Base-by-base conservation (phyloP, 2,113 vertebrate species). In the Origma solitaria region DNA sequence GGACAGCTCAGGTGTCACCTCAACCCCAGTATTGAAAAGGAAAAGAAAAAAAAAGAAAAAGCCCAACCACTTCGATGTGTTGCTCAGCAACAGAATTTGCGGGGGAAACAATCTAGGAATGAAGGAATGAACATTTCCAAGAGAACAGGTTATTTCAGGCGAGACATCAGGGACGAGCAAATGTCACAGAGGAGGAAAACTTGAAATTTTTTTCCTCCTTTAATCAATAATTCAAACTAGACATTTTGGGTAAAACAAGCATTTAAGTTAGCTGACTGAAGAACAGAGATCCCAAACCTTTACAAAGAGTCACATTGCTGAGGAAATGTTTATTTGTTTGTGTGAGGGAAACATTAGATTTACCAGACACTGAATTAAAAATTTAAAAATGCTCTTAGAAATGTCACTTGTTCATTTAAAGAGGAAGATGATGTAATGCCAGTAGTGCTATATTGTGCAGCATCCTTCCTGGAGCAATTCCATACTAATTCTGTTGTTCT, bases 71-170 rank as follows among this genome's bases (percentile, higher is more conserved):
- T 89, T 91, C 16, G 3, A 83, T 86, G 83, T 77, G 94, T 97
- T 98, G 96, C 97, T 95, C 82, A 95, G 97, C 97, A 98, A 97
- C 97, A 91, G 93, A 96, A 73, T 64, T 90, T 94, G 90, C 50
- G 61, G 92, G 95, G 96, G 91, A 94, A 96, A 91, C 57, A 73
- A 92, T 92, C 84, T 92, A 93, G 94, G 97, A 96, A 95, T 60
- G 83, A 96, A 97, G 82, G 86, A 90, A 94, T 79, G 75, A 76
- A 56, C 82, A 94, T 94, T 97, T 97, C 94, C 90, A 94, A 97
- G 94, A 97, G 88, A 97, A 94, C n/a, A 35, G 95, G 94, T 97
- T 92, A 92, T 97, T 94, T 87, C 94, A 97, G 95, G 94, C 42
- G 0, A 95, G 92, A 94, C 50, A 91, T 75, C 90, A 92, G 95